phyloP scores from a whole-genome alignment of 2,113 vertebrate species.

The Podocnemis expansa region DNA sequence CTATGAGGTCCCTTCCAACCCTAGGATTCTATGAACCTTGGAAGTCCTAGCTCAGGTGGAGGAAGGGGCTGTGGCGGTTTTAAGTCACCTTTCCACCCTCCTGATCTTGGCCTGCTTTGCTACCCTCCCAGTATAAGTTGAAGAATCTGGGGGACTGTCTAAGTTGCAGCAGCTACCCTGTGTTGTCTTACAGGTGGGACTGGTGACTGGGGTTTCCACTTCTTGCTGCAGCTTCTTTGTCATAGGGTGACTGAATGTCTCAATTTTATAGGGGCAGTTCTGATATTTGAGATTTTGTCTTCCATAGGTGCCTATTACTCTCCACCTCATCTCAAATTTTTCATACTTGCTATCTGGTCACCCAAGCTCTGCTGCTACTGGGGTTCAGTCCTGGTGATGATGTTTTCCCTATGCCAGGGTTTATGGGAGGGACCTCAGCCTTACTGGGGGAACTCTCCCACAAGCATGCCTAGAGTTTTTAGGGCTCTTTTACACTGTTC shows the following conservation, averaged over 20 bases:
- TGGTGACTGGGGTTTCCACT: background rate
- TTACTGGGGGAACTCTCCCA: fast-evolving
- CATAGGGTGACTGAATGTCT: no score
- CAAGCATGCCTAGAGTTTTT: background rate
- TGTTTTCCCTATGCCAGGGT: background rate
- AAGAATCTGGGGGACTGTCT: background rate
- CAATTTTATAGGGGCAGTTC: no score
- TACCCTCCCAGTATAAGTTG: background rate
- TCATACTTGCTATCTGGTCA: no score
- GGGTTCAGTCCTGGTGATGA: background rate
- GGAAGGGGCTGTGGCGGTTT: background rate
- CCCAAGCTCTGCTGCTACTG: background rate
- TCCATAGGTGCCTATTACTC: no score
- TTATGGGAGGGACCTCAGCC: background rate
- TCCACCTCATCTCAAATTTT: no score
- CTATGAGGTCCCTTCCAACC: no score
- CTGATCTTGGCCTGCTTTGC: background rate
- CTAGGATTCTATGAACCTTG: no score
- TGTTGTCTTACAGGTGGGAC: background rate
- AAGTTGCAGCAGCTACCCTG: background rate
- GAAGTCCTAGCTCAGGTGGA: slow-evolving; percentile 22
- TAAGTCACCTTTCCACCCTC: background rate
- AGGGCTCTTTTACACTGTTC: background rate
- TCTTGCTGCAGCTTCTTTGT: no score
- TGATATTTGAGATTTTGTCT: no score